Evolutionary conservation across 1,140 invertebrate species (phyloP).

Genomic region (Elysia chlorotica): DNA sequence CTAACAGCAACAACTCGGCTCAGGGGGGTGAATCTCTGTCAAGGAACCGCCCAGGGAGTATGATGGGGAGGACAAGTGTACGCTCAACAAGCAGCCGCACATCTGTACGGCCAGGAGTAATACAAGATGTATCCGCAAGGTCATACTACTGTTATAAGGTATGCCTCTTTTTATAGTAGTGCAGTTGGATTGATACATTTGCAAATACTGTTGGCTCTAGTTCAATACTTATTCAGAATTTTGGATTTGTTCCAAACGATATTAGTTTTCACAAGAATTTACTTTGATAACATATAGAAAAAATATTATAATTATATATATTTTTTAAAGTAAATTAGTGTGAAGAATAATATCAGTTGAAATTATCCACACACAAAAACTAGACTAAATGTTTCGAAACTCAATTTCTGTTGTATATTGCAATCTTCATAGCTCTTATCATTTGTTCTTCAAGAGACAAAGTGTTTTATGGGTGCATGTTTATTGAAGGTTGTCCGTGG

Average conservation of each 20-base stretch:
- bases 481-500: too few relatives aligned
- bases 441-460: too few relatives aligned
- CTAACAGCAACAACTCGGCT: neutral
- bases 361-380: too few relatives aligned
- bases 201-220: neutral
- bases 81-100: slow-evolving; percentile 34
- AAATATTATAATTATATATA: neutral
- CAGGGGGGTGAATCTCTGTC: neutral
- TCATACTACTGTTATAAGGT: slow-evolving; percentile 50
- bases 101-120: slow-evolving; percentile 37
- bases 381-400: too few relatives aligned
- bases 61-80: slow-evolving; percentile 39
- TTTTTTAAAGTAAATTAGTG: neutral
- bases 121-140: slow-evolving; percentile 29
- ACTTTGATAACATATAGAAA: neutral
- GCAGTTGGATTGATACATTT: neutral
- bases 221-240: too few relatives aligned
- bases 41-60: slow-evolving; percentile 42
- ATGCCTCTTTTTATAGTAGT: neutral
- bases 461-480: too few relatives aligned
- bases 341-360: neutral
- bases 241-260: neutral
- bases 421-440: too few relatives aligned
- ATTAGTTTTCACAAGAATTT: neutral
- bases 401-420: too few relatives aligned